Percentiles rank a stretch among this genome's conserved stretches.
These are phyloP conservation scores for Ranitomeya variabilis DNA, from an alignment of 2,113 vertebrate species.

Conservation along the genomic window DNA sequence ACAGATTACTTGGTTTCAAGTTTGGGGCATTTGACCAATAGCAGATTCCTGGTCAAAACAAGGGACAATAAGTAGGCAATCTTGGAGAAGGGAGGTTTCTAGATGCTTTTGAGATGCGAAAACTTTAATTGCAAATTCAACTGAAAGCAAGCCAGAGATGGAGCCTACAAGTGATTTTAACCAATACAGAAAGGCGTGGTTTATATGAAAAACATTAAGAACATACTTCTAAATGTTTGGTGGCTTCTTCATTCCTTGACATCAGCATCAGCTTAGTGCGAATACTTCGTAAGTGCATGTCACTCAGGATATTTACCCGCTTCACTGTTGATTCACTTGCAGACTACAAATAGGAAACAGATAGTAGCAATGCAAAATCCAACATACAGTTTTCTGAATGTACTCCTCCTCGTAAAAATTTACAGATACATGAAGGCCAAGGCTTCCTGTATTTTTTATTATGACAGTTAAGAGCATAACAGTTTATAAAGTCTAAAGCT, in stretches of 20 bases:
- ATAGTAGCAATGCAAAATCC: background rate
- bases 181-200: background rate
- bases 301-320: constrained; percentile 81
- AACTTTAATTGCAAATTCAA: too few relatives aligned
- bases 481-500: too few relatives aligned
- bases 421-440: too few relatives aligned
- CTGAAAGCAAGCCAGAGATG: background rate
- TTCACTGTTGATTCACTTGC: constrained; percentile 82
- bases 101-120: too few relatives aligned
- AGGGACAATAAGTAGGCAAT: too few relatives aligned
- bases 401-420: too few relatives aligned
- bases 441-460: too few relatives aligned
- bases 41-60: too few relatives aligned
- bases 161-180: background rate
- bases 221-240: constrained; percentile 82
- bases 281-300: constrained; percentile 84
- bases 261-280: constrained; percentile 83
- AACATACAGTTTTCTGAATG: background rate
- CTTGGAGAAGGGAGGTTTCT: too few relatives aligned
- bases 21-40: too few relatives aligned
- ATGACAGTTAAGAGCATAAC: too few relatives aligned
- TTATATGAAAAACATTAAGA: background rate
- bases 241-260: constrained; percentile 83
- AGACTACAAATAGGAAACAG: constrained; percentile 67
- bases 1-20: too few relatives aligned